These are phyloP conservation scores for Saturnia pavonia DNA, from an alignment of 2,888 invertebrate genomes.

Conservation along the genomic window DNA sequence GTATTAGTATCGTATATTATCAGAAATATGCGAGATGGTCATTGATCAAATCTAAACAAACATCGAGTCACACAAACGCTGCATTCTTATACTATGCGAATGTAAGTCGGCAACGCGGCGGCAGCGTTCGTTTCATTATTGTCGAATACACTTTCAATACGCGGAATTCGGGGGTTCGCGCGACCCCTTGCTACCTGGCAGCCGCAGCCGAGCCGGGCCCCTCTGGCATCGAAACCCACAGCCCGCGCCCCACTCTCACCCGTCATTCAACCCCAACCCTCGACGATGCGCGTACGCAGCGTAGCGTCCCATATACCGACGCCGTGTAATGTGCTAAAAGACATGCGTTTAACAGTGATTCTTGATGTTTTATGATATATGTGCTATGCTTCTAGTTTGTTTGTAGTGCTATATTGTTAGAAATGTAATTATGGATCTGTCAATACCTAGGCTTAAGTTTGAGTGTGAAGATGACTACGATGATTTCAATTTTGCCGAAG, in stretches of 20 bases:
- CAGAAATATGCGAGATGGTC: not conserved
- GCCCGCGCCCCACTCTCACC: slow-evolving; percentile 20
- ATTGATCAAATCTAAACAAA: not conserved
- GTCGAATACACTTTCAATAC: slow-evolving; percentile 53
- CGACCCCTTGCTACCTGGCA: slow-evolving; percentile 69
- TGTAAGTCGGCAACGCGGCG: not conserved
- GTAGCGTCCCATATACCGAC: slow-evolving; percentile 29
- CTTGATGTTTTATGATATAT: slow-evolving; percentile 41
- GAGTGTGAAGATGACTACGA: slow-evolving; percentile 59
- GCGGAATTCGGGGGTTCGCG: slow-evolving; percentile 56
- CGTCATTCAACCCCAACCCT: slow-evolving; percentile 59
- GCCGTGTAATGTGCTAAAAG: slow-evolving; percentile 12
- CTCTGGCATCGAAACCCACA: slow-evolving; percentile 27
- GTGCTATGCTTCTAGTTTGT: slow-evolving; percentile 37
- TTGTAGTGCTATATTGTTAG: slow-evolving; percentile 34
- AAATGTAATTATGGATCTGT: slow-evolving; percentile 66
- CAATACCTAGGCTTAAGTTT: slow-evolving; percentile 63
- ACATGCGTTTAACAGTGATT: slow-evolving; percentile 30
- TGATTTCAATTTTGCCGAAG: slow-evolving; percentile 43
- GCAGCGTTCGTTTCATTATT: slow-evolving; percentile 24
- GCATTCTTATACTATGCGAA: slow-evolving; percentile 3
- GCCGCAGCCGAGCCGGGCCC: slow-evolving; percentile 20
- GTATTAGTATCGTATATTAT: too few relatives aligned
- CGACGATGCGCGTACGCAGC: slow-evolving; percentile 64
- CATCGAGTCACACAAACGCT: not conserved